Evolutionary conservation across 1,140 invertebrate genomes (phyloP).

Genomic region (Nephotettix cincticeps): DNA sequence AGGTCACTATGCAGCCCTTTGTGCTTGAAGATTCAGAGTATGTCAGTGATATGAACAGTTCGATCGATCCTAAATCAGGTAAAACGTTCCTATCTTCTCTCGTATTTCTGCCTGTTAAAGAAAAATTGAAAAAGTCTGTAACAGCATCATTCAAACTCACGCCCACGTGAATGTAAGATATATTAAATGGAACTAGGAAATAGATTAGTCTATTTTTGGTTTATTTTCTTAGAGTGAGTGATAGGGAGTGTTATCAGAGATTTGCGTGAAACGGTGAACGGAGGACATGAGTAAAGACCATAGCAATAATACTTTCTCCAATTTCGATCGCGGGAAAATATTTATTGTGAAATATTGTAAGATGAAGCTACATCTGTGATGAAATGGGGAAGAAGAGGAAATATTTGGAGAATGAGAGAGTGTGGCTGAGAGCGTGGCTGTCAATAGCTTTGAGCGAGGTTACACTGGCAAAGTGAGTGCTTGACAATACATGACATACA

Average conservation of each 20-base stretch:
- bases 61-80: conserved; percentile 1
- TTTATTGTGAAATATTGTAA: not conserved
- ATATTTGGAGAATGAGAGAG: not conserved
- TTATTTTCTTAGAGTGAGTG: conserved; percentile 5
- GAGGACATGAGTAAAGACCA: not conserved
- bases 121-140: conserved; percentile 74
- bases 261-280: not conserved
- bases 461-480: not conserved
- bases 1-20: conserved; percentile 82
- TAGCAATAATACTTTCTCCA: conserved; percentile 7
- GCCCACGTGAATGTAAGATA: conserved; percentile 61
- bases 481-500: not conserved
- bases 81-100: conserved; percentile 78
- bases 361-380: conserved; percentile 24
- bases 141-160: conserved; percentile 90
- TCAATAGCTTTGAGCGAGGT: not conserved
- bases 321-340: not conserved
- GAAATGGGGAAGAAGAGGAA: not conserved
- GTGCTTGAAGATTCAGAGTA: conserved; percentile 64
- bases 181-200: not conserved
- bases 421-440: conserved; percentile 5
- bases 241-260: not conserved
- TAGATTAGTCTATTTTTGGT: conserved; percentile 39
- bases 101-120: conserved; percentile 87
- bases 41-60: conserved; percentile 7